Conservation (phyloP, 2,888 invertebrate species). For the Callyntrura sp. region DNA sequence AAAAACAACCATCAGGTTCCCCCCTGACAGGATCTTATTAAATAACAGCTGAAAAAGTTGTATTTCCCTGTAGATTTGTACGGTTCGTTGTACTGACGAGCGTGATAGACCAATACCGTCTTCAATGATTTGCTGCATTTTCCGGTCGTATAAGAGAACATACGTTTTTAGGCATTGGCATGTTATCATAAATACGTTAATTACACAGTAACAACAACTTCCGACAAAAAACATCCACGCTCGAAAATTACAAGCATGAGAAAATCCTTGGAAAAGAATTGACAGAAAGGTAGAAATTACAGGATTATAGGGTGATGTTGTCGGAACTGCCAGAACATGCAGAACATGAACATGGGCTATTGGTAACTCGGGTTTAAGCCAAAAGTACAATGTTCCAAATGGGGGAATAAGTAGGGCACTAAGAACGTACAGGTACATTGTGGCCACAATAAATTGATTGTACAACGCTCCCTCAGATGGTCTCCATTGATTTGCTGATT, state of each 20-base stretch:
- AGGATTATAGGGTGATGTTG: neutral
- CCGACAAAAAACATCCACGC: constrained; percentile 58
- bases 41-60: constrained; percentile 9
- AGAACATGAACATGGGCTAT: too few species aligned
- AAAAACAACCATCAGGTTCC: constrained; percentile 34
- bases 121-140: neutral
- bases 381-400: constrained; percentile 47
- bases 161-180: constrained; percentile 51
- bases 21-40: neutral
- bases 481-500: constrained; percentile 36
- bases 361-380: constrained; percentile 22
- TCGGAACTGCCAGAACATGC: neutral
- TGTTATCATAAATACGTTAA: constrained; percentile 54
- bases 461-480: neutral
- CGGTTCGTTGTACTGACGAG: neutral
- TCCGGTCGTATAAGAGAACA: neutral
- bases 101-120: too few species aligned
- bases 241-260: neutral
- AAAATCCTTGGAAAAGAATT: neutral
- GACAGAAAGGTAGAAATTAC: neutral
- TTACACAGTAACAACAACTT: constrained; percentile 55
- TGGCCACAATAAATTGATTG: constrained; percentile 8
- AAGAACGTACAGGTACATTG: constrained; percentile 43
- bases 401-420: neutral
- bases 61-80: constrained; percentile 26